Conservation (phyloP, 2,797 vertebrate genomes). For the Ficedula albicollis region DNA sequence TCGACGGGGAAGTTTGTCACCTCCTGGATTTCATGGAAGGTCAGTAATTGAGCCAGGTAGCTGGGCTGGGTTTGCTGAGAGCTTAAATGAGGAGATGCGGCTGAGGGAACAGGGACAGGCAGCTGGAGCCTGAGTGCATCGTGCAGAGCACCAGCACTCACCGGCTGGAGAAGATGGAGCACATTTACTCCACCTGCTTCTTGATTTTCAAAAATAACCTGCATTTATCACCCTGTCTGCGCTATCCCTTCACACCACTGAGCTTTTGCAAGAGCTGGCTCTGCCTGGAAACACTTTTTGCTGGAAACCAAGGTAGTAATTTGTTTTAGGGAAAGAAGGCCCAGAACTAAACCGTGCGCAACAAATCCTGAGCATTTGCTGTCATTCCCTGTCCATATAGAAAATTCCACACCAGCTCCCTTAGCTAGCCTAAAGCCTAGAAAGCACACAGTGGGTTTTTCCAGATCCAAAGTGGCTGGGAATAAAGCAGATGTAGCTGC, state of each 20-base stretch:
- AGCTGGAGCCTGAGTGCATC: background rate
- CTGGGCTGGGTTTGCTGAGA: background rate
- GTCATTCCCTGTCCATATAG: background rate
- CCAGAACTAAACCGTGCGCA: fast-evolving
- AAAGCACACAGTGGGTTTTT: background rate
- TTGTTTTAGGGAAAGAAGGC: background rate
- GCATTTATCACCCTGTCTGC: background rate
- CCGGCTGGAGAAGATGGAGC: background rate
- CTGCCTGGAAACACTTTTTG: background rate
- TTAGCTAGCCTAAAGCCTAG: background rate
- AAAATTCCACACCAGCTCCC: background rate
- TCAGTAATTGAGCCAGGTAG: constrained; percentile 25
- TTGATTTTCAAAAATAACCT: background rate
- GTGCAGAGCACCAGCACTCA: background rate
- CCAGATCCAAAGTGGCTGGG: background rate
- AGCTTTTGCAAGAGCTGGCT: background rate
- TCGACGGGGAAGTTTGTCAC: constrained; percentile 64
- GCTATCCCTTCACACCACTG: background rate
- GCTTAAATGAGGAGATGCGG: background rate
- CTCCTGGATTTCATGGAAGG: constrained; percentile 82
- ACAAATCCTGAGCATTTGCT: background rate
- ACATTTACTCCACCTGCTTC: background rate
- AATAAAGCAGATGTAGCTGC: constrained; percentile 1
- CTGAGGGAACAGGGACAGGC: background rate
- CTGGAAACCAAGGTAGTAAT: background rate